These are phyloP conservation scores for Acromyrmex charruanus DNA, from an alignment of 1,140 invertebrate species.

Conservation along the genomic window DNA sequence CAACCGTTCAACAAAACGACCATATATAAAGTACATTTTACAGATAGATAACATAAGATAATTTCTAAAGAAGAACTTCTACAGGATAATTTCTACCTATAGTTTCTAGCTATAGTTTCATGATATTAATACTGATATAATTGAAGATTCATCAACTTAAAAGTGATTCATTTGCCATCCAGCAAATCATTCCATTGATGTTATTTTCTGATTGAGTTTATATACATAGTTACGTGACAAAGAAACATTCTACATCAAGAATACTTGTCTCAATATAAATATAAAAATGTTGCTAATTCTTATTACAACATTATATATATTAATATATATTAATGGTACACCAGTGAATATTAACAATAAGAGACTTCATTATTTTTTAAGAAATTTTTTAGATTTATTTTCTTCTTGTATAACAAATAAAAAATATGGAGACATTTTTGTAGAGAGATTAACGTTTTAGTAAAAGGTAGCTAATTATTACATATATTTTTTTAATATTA, in stretches of 20 bases:
- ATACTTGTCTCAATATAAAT: neutral
- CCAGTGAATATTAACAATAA: neutral
- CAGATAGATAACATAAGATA: neutral
- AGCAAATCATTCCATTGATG: neutral
- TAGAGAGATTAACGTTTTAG: neutral
- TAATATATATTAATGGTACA: neutral
- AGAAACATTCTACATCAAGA: neutral
- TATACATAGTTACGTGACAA: neutral
- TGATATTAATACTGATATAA: constrained; percentile 21
- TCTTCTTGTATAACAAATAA: neutral
- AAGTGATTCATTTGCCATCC: neutral
- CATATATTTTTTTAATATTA: neutral
- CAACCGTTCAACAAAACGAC: neutral
- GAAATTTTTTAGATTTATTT: constrained; percentile 9
- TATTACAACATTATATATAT: neutral
- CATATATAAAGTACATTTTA: neutral
- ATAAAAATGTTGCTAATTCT: neutral
- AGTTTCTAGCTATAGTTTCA: no score
- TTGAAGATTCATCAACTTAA: constrained; percentile 10
- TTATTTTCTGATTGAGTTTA: constrained; percentile 13
- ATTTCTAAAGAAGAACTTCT: neutral
- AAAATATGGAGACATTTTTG: constrained; percentile 12
- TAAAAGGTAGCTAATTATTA: neutral
- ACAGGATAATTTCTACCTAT: neutral
- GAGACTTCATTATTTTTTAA: neutral